A percentile compares a stretch with the other conserved stretches of the same genome.
Evolutionary conservation across 2,797 vertebrate genomes (phyloP).

Genomic region (Rhincodon typus): DNA sequence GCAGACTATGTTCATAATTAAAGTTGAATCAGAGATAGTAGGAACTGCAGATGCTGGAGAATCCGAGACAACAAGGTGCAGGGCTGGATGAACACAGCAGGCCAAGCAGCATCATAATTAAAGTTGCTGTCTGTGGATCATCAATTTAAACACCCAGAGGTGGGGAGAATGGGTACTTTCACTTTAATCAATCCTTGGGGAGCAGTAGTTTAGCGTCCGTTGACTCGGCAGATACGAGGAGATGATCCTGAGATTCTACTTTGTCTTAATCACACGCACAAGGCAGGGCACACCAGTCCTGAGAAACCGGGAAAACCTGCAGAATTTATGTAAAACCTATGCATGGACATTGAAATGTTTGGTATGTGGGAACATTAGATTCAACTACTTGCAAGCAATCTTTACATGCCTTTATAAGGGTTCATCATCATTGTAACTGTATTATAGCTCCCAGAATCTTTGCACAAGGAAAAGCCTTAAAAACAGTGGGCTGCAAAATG

Average conservation of each 20-base stretch:
- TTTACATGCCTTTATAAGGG: not conserved
- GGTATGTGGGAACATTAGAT: not conserved
- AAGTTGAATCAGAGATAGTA: too few relatives aligned
- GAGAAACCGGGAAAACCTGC: not conserved
- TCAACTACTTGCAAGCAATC: not conserved
- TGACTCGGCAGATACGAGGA: not conserved
- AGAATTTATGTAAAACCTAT: not conserved
- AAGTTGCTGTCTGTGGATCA: too few relatives aligned
- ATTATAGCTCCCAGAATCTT: not conserved
- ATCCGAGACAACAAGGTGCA: too few relatives aligned
- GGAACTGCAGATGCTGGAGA: too few relatives aligned
- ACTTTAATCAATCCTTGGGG: not conserved
- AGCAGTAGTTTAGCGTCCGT: not conserved
- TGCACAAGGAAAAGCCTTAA: not conserved
- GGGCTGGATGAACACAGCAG: too few relatives aligned
- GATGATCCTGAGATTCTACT: not conserved
- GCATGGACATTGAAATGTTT: not conserved
- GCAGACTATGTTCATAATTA: not conserved
- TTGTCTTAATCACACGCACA: not conserved
- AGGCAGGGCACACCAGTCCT: not conserved
- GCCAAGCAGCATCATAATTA: too few relatives aligned
- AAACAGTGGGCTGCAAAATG: not conserved
- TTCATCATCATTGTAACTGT: not conserved
- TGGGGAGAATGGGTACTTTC: not conserved
- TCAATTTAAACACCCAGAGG: not conserved